Conservation (phyloP, 2,888 invertebrate genomes). For the Mythimna impura region DNA sequence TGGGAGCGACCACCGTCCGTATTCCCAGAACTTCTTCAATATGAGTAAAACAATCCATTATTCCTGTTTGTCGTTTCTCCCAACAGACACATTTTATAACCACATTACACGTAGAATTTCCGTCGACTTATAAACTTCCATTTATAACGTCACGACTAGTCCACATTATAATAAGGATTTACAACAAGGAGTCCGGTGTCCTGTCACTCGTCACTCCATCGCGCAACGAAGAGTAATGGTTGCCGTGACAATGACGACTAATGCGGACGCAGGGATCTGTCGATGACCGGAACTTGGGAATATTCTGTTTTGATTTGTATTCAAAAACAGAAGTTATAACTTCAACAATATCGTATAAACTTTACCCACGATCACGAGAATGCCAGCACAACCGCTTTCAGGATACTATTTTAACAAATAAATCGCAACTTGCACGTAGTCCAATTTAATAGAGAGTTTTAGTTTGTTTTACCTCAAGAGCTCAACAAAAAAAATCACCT, state of each 20-base stretch:
- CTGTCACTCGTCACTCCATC: conserved; percentile 29
- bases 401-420: background rate
- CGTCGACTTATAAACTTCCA: conserved; percentile 51
- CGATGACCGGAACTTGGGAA: conserved; percentile 2
- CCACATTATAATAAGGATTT: conserved; percentile 59
- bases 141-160: conserved; percentile 54
- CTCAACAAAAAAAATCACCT: background rate
- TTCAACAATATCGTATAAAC: background rate
- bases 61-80: background rate
- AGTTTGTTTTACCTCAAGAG: background rate
- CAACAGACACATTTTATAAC: conserved; percentile 5
- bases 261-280: conserved; percentile 17
- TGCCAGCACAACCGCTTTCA: background rate
- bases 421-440: background rate
- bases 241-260: conserved; percentile 47
- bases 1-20: conserved; percentile 7
- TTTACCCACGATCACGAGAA: background rate
- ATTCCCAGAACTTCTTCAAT: conserved; percentile 26
- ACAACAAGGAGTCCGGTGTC: conserved; percentile 51
- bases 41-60: conserved; percentile 7
- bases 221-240: conserved; percentile 61
- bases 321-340: background rate
- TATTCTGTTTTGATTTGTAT: background rate
- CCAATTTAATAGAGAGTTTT: conserved; percentile 11
- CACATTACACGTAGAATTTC: conserved; percentile 15